Evolutionary conservation across 1,140 invertebrate genomes (phyloP).

Genomic region (Ceratoteleas bidentatus): DNA sequence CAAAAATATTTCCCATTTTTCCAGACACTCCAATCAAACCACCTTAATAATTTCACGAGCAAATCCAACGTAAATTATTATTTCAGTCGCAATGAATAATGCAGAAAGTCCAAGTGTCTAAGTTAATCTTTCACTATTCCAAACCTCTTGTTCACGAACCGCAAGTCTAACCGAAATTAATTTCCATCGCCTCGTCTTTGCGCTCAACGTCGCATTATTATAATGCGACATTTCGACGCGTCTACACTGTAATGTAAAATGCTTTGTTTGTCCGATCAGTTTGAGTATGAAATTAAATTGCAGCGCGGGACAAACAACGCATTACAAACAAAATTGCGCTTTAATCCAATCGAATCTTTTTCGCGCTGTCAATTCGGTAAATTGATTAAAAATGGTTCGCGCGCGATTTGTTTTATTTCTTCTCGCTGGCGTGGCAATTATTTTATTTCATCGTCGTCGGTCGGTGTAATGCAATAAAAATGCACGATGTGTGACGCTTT

Average conservation of each 20-base stretch:
- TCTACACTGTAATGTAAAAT: conserved; percentile 16
- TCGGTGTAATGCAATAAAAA: conserved; percentile 31
- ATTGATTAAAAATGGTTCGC: conserved; percentile 38
- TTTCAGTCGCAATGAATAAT: too few relatives aligned
- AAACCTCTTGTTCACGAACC: too few relatives aligned
- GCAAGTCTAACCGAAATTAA: too few relatives aligned
- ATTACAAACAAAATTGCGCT: conserved; percentile 28
- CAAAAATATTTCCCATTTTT: too few relatives aligned
- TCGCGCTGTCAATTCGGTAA: conserved; percentile 9
- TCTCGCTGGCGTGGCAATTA: conserved; percentile 20
- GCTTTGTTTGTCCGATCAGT: conserved; percentile 22
- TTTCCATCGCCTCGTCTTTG: too few relatives aligned
- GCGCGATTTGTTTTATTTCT: conserved; percentile 30
- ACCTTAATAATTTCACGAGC: too few relatives aligned
- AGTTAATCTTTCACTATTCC: too few relatives aligned
- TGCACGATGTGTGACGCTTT: conserved; percentile 3
- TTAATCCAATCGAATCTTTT: conserved; percentile 30
- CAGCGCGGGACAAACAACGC: conserved; percentile 6
- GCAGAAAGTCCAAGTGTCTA: too few relatives aligned
- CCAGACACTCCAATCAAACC: too few relatives aligned
- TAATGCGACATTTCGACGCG: background rate
- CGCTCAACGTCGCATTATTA: too few relatives aligned
- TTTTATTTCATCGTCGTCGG: conserved; percentile 20
- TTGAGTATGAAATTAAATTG: conserved; percentile 22
- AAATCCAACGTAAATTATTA: too few relatives aligned